Base-by-base conservation (phyloP, 2,888 invertebrate genomes). In the Caenorhabditis japonica region DNA sequence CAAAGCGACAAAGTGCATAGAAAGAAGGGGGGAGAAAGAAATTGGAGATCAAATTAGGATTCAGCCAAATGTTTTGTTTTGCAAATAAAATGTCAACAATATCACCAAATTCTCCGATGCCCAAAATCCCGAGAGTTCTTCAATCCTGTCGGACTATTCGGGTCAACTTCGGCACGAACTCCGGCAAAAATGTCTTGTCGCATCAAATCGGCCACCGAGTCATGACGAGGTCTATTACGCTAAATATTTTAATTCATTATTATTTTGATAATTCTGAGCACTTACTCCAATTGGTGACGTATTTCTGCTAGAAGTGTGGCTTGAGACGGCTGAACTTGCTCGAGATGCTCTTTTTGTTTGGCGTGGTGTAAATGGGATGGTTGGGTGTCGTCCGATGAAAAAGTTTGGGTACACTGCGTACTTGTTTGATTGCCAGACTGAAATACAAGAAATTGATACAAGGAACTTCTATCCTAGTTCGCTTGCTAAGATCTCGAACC, bases 321-420 rank as follows among this genome's bases (percentile, higher is more conserved):
- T 72, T 3, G 59, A 53, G 25, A 55, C 64, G n/a, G 61, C 56
- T 0, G 72, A 64, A 34, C 56, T 72, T 3, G 64, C 72, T 5
- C 72, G 53, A 3, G 72, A 72, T 19, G 51, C 55, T 47, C 68
- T 12, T 43, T 61, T 44, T 7, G 60, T 47, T 39, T 55, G 41
- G 12, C 68, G 55, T 10, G 69, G 68, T 10, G 68, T 76, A 36
- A 61, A 61, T 19, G 64, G 59, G 43, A 72, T 46, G 25, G 71
- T 59, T 36, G 71, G 68, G 17, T 62, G 59, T 12, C 56, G 60
- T 47, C 76, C 77, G 15, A 77, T 79, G 83, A 94, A 94, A 89
- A 94, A 94, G 47, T 92, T 92, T 77, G 92, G 92, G 88, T 92
- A 94, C n/a, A 94, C 92, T 23, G 93, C 94, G 89, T 93, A 94